These are phyloP conservation scores for Cariama cristata DNA, from an alignment of 2,113 vertebrate species.

Conservation along the genomic window DNA sequence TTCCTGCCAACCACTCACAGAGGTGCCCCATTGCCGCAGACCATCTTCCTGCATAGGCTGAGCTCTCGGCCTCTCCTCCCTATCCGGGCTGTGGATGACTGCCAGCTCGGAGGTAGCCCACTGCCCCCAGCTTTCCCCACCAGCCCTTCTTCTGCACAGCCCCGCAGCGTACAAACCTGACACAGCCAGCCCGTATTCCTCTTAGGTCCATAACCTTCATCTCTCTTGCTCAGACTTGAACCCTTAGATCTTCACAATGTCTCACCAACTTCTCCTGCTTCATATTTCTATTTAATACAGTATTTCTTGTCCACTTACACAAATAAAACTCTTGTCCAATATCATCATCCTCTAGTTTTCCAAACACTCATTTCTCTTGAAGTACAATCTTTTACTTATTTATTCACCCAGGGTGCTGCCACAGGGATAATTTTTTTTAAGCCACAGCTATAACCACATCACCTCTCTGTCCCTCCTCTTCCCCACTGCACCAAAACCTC, in stretches of 20 bases:
- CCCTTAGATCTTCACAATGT: neutral
- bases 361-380: neutral
- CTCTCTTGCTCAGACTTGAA: neutral
- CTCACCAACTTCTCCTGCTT: neutral
- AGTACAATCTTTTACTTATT: neutral
- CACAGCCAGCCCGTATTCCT: neutral
- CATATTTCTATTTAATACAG: neutral
- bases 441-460: neutral
- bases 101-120: accelerated
- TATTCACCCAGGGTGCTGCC: neutral
- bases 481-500: neutral
- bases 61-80: neutral
- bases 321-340: neutral
- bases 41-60: neutral
- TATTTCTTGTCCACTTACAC: neutral
- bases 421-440: neutral
- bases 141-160: neutral
- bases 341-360: neutral
- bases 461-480: neutral
- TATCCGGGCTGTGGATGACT: neutral
- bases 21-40: neutral
- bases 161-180: neutral
- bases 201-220: neutral
- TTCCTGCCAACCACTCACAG: neutral
- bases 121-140: neutral